Evolutionary conservation across 35 echinoderm and acorn worm genomes (phyloP).

Genomic region (Chiridota heheva): DNA sequence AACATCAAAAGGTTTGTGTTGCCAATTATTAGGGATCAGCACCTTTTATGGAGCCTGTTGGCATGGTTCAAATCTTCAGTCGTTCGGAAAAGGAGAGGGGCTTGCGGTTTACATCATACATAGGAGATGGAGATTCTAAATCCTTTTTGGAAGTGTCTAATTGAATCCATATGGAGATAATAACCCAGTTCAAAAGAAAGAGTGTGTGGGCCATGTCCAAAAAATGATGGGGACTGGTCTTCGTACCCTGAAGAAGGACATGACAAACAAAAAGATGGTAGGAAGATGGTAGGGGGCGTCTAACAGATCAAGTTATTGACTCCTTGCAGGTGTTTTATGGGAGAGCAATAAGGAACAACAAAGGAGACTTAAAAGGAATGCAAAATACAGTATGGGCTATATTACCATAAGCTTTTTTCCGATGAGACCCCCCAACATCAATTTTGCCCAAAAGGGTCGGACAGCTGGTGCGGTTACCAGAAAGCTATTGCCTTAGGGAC

Average conservation of each 20-base stretch:
- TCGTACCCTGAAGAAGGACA: not conserved
- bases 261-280: conserved; percentile 2
- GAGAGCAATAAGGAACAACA: conserved; percentile 12
- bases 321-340: conserved; percentile 23
- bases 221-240: conserved; percentile 30
- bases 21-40: conserved; percentile 21
- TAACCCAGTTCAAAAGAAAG: not conserved
- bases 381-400: not conserved
- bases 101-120: conserved; percentile 4
- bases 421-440: not conserved
- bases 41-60: conserved; percentile 33
- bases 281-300: not conserved
- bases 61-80: conserved; percentile 4
- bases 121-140: conserved; percentile 44
- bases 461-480: not conserved
- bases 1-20: not conserved
- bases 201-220: not conserved
- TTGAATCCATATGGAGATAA: conserved; percentile 17
- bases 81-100: not conserved
- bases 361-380: not conserved
- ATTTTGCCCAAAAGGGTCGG: not conserved
- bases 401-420: not conserved
- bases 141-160: not conserved
- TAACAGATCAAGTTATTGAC: conserved; percentile 19
- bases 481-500: not conserved